Conservation (phyloP, 2,888 invertebrate genomes). For the Lasius platythorax region DNA sequence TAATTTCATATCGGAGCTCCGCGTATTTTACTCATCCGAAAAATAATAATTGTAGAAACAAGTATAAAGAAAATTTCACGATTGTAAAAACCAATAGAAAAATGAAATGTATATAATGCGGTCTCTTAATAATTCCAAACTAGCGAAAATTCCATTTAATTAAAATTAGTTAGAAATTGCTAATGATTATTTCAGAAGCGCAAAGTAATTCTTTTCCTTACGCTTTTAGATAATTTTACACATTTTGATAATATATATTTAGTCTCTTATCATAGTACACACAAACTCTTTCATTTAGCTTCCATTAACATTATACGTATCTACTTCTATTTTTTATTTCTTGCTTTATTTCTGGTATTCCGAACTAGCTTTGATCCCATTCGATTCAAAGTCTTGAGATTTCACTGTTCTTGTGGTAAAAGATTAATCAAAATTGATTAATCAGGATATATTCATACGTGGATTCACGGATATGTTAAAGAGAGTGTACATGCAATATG, state of each 20-base stretch:
- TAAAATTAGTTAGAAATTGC: not conserved
- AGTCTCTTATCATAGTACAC: too few relatives aligned
- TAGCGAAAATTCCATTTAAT: not conserved
- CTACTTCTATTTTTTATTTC: too few relatives aligned
- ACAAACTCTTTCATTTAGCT: too few relatives aligned
- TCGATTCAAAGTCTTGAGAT: not conserved
- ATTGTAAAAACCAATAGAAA: not conserved
- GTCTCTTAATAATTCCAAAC: not conserved
- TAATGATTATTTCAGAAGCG: not conserved
- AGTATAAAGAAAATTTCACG: not conserved
- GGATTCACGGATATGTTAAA: slow-evolving; percentile 14
- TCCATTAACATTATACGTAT: too few relatives aligned
- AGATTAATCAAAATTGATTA: slow-evolving; percentile 21
- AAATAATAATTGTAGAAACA: not conserved
- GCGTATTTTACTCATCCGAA: not conserved
- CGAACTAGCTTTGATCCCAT: not conserved
- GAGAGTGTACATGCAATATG: slow-evolving; percentile 5
- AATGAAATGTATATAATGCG: not conserved
- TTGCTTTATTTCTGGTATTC: too few relatives aligned
- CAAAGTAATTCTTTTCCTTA: not conserved
- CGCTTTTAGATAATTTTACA: not conserved
- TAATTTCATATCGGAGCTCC: not conserved
- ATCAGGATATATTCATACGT: not conserved
- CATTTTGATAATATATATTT: not conserved
- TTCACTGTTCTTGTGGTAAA: not conserved